Evolutionary conservation across 2,797 vertebrate species (phyloP).

Genomic region (Propithecus perrieri): DNA sequence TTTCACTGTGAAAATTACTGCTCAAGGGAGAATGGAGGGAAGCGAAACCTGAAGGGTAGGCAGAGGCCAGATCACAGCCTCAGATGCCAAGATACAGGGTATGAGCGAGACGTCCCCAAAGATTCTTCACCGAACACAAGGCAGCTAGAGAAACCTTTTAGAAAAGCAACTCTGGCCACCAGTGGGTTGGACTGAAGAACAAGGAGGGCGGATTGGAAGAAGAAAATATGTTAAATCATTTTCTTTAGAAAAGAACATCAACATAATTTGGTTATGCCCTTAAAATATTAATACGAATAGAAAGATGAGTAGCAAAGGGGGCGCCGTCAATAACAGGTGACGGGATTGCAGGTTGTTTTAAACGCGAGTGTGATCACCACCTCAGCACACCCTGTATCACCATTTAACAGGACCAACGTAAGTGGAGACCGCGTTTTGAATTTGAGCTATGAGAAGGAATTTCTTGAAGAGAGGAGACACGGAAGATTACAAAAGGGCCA

Average conservation of each 20-base stretch:
- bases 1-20: neutral
- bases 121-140: no score
- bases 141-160: neutral
- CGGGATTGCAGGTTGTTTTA: neutral
- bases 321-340: neutral
- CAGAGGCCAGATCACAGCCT: neutral
- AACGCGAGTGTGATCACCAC: neutral
- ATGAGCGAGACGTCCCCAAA: neutral
- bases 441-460: neutral
- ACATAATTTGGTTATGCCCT: neutral
- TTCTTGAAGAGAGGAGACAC: neutral
- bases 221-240: neutral
- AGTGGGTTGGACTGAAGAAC: neutral
- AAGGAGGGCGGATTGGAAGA: neutral
- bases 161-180: neutral
- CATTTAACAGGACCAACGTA: neutral
- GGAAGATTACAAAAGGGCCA: neutral
- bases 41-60: neutral
- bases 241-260: neutral
- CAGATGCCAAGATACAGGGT: neutral
- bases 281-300: neutral
- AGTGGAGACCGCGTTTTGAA: neutral
- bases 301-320: neutral
- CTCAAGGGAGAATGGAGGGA: neutral
- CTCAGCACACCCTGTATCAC: neutral